Percentiles rank a stretch among this genome's conserved stretches.
These are phyloP conservation scores for Leptopilina syphax DNA, from an alignment of 2,888 invertebrate genomes.

Conservation along the genomic window DNA sequence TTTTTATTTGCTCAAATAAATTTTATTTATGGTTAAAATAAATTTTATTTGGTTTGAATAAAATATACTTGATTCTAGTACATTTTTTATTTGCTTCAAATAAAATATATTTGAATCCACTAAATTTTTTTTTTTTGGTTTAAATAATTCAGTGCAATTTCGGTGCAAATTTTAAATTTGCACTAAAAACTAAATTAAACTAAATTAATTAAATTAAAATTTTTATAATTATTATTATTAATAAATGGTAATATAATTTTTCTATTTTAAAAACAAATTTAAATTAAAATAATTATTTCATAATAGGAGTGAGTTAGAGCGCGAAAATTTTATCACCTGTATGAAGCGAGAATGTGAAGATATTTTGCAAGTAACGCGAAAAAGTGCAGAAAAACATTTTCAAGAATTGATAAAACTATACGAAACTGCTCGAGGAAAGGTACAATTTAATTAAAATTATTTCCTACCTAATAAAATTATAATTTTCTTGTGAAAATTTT, in stretches of 20 bases:
- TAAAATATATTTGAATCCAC: too few species aligned
- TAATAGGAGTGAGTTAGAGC: slow-evolving; percentile 49
- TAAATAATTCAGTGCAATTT: too few species aligned
- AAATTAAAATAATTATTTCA: slow-evolving; percentile 11
- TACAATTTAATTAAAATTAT: slow-evolving; percentile 10
- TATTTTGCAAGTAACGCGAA: slow-evolving; percentile 52
- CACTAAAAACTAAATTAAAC: too few species aligned
- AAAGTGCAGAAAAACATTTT: slow-evolving; percentile 54
- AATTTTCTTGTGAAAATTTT: neutral
- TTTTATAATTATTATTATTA: neutral
- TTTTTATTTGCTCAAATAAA: too few species aligned
- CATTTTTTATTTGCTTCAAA: too few species aligned
- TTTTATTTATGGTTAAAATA: too few species aligned
- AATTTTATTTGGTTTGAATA: too few species aligned
- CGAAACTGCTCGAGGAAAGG: slow-evolving; percentile 48
- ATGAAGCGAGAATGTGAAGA: slow-evolving; percentile 54
- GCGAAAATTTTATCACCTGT: slow-evolving; percentile 51
- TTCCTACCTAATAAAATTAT: too few species aligned
- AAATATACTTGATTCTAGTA: too few species aligned
- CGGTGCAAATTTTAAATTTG: too few species aligned
- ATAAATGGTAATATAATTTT: neutral
- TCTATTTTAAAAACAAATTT: neutral
- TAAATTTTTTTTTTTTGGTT: too few species aligned
- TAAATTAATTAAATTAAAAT: too few species aligned
- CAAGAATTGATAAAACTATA: slow-evolving; percentile 51